Base-by-base conservation (phyloP, 2,113 vertebrate genomes). In the Stigmatopora argus region DNA sequence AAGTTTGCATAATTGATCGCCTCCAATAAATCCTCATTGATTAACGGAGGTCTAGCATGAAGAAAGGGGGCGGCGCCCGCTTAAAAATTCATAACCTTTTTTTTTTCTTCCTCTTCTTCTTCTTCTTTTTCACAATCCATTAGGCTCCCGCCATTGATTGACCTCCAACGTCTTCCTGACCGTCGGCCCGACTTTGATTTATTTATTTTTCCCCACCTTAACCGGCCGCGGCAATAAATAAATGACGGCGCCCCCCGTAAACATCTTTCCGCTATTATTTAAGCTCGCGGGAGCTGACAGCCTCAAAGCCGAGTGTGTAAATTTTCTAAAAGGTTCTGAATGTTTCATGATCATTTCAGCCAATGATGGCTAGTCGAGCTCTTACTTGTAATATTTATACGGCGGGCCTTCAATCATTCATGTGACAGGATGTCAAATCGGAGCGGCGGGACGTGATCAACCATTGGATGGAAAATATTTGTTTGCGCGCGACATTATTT, bases 381-480 rank as follows among this genome's bases (percentile, higher is more conserved):
- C 97, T 99, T 99, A 98, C 94, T 99, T 99, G 97, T 98, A 99
- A 98, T 99, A 99, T 99, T 99, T 98, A 98, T 98, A 97, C 96
- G 94, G 95, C 97, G 94, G 94, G 95, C 92, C 93, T 91, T 99
- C 94, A 98, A 98, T 97, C 94, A 97, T 99, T 98, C 92, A 98
- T 98, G 94, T 94, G 95, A 97, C 97, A 98, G 94, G 94, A 95
- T 97, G 95, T 97, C 94, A 93, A 94, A 99, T 96, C 95, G 94
- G 92, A 94, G 93, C 92, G 92, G 91, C 86, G 91, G 94, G 94
- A 95, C 90, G 87, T 92, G 26, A 92, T 92, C 94, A 93, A 91
- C 93, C 93, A 94, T 92, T 92, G 93, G 92, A 89, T 88, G 84
- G 69, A 82, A 92, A 94, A 93, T 91, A 90, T 94, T 93, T 94